Evolutionary conservation across 2,888 invertebrate genomes (phyloP).

Genomic region (Autographa gamma): DNA sequence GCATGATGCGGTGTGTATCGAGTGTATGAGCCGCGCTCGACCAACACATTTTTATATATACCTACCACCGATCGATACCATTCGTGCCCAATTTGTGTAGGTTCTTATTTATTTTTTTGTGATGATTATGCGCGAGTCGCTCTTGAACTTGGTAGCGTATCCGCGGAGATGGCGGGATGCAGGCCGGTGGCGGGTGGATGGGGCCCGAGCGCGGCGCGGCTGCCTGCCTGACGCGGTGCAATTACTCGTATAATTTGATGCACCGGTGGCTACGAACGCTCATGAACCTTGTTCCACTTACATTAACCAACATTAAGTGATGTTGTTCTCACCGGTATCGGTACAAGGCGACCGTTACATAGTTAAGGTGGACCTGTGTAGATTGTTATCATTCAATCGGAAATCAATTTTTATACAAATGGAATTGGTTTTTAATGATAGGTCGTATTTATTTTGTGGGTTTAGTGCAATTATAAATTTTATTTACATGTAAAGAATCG

Average conservation of each 20-base stretch:
- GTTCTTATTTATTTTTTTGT: conserved; percentile 73
- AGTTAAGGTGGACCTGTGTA: conserved; percentile 32
- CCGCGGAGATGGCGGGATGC: conserved; percentile 66
- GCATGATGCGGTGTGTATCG: conserved; percentile 84
- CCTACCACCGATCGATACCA: conserved; percentile 83
- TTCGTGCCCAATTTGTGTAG: conserved; percentile 85
- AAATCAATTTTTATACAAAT: conserved; percentile 25
- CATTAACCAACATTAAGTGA: conserved; percentile 77
- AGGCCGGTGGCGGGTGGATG: conserved; percentile 51
- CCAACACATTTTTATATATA: conserved; percentile 85
- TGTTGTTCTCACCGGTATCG: conserved; percentile 71
- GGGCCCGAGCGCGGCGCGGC: conserved; percentile 37
- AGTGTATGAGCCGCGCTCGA: conserved; percentile 86
- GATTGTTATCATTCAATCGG: conserved; percentile 39
- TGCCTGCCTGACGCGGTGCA: conserved; percentile 61
- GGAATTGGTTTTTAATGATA: conserved; percentile 10
- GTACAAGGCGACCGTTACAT: conserved; percentile 77
- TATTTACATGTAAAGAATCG: neutral
- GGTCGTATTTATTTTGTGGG: neutral
- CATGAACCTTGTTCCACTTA: conserved; percentile 87
- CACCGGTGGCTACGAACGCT: conserved; percentile 78
- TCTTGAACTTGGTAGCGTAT: conserved; percentile 83
- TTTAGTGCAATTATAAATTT: neutral
- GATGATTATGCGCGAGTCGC: conserved; percentile 68
- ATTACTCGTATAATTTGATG: conserved; percentile 77